phyloP scores from a whole-genome alignment of 2,113 vertebrate genomes.

The Proteles cristata region DNA sequence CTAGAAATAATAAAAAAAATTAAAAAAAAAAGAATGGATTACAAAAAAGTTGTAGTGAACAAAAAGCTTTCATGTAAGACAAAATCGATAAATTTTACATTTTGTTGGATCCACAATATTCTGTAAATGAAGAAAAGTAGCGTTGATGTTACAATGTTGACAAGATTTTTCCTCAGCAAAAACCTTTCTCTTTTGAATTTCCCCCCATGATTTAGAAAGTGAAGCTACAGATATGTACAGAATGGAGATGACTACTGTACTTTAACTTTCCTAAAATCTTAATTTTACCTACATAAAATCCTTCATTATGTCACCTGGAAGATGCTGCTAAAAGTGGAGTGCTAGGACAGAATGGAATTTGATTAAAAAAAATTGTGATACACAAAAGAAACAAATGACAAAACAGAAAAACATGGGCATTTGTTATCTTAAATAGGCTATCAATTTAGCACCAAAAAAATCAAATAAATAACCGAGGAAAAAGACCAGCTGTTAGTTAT shows the following conservation, averaged over 20 bases:
- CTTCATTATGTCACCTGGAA: not conserved
- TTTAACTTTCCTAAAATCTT: not conserved
- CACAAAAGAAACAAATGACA: not conserved
- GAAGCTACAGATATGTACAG: not conserved
- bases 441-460: not conserved
- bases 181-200: not conserved
- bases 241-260: not conserved
- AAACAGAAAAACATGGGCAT: not conserved
- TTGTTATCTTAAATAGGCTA: constrained; percentile 24
- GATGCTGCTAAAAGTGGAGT: not conserved
- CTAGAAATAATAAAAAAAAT: no score
- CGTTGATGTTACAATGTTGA: not conserved
- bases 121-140: not conserved
- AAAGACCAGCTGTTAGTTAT: not conserved
- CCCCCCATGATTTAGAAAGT: not conserved
- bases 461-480: not conserved
- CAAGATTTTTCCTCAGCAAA: not conserved
- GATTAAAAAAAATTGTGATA: not conserved
- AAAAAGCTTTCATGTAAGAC: constrained; percentile 32
- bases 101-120: constrained; percentile 23
- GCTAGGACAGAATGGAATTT: not conserved
- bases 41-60: not conserved
- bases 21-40: not conserved
- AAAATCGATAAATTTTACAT: constrained; percentile 26
- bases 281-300: not conserved